Evolutionary conservation across 2,888 invertebrate species (phyloP).

Genomic region (Dasypogon diadema): DNA sequence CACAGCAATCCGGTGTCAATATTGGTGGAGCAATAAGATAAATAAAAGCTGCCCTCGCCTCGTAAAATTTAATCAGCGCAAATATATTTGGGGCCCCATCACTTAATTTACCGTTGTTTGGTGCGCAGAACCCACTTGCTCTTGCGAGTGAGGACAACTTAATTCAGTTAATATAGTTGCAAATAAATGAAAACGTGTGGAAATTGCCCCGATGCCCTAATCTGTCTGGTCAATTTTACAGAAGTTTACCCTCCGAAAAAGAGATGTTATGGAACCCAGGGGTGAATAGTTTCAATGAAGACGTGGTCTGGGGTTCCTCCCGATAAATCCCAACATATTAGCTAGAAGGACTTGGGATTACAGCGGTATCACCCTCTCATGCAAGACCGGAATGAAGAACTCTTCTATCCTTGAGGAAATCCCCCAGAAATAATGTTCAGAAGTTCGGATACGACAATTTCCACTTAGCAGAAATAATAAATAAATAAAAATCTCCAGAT

Average conservation of each 20-base stretch:
- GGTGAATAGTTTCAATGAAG: conserved; percentile 23
- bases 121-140: not conserved
- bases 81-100: not conserved
- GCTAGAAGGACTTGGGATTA: conserved; percentile 11
- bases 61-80: not conserved
- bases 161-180: not conserved
- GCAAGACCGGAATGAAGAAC: not conserved
- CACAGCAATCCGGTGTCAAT: not conserved
- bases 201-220: conserved; percentile 10
- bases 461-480: not conserved
- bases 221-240: not conserved
- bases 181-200: not conserved
- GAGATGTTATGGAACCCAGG: conserved; percentile 10
- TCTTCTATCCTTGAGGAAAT: not conserved
- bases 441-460: not conserved
- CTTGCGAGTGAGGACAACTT: not conserved
- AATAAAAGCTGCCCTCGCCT: not conserved
- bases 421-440: not conserved
- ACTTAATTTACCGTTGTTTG: not conserved
- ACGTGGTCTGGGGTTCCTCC: not conserved
- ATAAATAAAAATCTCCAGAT: not conserved
- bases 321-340: conserved; percentile 8
- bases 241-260: not conserved
- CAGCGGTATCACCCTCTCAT: not conserved
- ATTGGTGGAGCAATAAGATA: conserved; percentile 13